Evolutionary conservation across 1,140 invertebrate genomes (phyloP).

Genomic region (Marisa cornuarietis): DNA sequence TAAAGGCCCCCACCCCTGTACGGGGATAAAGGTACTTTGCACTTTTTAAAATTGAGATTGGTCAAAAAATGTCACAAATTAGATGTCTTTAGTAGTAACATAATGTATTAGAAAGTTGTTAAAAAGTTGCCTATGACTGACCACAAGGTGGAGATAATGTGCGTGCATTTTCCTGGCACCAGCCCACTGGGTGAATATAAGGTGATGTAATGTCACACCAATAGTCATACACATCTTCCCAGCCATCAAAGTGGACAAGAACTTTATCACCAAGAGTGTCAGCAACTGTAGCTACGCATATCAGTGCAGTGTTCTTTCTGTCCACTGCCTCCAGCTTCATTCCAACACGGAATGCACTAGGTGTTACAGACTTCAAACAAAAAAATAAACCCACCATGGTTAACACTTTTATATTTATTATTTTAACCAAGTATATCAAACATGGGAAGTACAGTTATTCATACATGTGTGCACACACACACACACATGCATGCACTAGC

Average conservation of each 20-base stretch:
- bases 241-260: slow-evolving; percentile 65
- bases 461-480: no score
- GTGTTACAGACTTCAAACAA: slow-evolving; percentile 71
- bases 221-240: slow-evolving; percentile 65
- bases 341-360: slow-evolving; percentile 82
- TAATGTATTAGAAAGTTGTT: background rate
- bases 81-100: background rate
- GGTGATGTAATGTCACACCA: slow-evolving; percentile 78
- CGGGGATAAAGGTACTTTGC: no score
- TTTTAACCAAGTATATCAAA: no score
- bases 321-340: slow-evolving; percentile 97
- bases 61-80: background rate
- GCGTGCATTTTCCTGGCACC: slow-evolving; percentile 85
- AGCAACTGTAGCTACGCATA: slow-evolving; percentile 68
- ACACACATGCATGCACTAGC: no score
- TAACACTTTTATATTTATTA: background rate
- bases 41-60: no score
- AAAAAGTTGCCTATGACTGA: slow-evolving; percentile 29
- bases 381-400: slow-evolving; percentile 10
- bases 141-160: slow-evolving; percentile 86
- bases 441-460: background rate
- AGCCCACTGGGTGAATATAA: slow-evolving; percentile 92
- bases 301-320: slow-evolving; percentile 83
- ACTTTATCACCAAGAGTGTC: slow-evolving; percentile 62
- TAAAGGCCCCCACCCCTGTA: background rate